Base-by-base conservation (phyloP, 2,888 invertebrate genomes). In the Diaphora mendica region DNA sequence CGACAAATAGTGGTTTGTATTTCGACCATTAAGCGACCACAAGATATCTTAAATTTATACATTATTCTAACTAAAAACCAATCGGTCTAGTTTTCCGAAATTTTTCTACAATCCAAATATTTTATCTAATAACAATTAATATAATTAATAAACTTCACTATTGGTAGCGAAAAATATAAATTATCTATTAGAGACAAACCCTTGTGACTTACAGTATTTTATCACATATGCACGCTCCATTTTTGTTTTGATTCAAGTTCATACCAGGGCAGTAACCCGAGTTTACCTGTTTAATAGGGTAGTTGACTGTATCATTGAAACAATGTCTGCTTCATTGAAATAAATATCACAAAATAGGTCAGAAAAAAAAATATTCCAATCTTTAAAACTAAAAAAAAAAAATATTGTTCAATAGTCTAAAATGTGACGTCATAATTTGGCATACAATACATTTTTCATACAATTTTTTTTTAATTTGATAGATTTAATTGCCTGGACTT, bases 41-140 rank as follows among this genome's bases (percentile, higher is more conserved):
- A 8, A 55, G 51, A n/a, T 3, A 55, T n/a, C 23, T n/a, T 23
- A n/a, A 9, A 55, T 55, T 9, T 23, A 11, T 11, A 20, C 51
- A 55, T 55, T 30, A 62, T 62, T 62, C 2, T 5, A 17, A 17
- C 26, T 15, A 59, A 26, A 59, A 5, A 5, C 67, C 42, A 44
- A 42, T 67, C 67, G 67, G 71, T 42, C 66, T 69, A 67, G 64
- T 35, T 67, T 70, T 62, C 62, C 30, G 4, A 35, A 39, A 69
- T 64, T 48, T 72, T 66, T 59, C 51, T 59, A 68, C 42, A 15
- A 70, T 42, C 64, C 30, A 71, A 73, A 77, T 70, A 75, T 83
- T 78, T 82, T 9, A 72, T 71, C 68, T 76, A 77, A 48, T 35
- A 74, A 77, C 62, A 64, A 75, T 74, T 44, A 76, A 73, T 62